Evolutionary conservation across 2,113 vertebrate species (phyloP).

Genomic region (Menura novaehollandiae): DNA sequence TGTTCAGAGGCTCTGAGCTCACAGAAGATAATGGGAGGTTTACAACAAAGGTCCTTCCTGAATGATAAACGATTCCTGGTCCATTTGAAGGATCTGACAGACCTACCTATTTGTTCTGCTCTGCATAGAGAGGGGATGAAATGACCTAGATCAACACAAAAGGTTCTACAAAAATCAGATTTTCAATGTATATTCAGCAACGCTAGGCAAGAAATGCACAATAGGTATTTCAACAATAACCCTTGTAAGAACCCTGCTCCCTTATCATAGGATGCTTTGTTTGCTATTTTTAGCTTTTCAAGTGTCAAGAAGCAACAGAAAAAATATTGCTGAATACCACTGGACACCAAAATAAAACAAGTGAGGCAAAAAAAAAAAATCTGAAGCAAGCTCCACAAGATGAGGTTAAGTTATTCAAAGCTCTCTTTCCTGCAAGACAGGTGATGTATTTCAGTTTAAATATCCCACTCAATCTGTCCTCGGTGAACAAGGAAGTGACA

Average conservation of each 20-base stretch:
- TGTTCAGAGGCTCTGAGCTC: neutral
- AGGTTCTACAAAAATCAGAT: neutral
- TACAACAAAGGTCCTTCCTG: neutral
- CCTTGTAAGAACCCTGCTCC: neutral
- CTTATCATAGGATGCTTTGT: neutral
- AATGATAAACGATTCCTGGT: neutral
- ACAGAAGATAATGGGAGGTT: neutral
- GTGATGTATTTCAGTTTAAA: constrained; percentile 5
- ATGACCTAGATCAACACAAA: constrained; percentile 8
- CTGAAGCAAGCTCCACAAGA: neutral
- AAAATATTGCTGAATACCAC: neutral
- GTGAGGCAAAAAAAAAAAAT: neutral
- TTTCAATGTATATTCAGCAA: constrained; percentile 13
- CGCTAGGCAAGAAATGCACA: neutral
- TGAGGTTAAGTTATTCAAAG: neutral
- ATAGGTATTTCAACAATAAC: neutral
- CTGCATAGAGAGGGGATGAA: neutral
- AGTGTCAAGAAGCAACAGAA: neutral
- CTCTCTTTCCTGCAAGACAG: neutral
- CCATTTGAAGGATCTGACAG: neutral
- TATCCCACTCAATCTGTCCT: neutral
- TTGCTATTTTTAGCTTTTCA: constrained; percentile 12
- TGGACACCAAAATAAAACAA: neutral
- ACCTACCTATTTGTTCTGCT: neutral
- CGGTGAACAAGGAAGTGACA: neutral